Evolutionary conservation across 2,113 vertebrate genomes (phyloP).

Genomic region (Bufo bufo): DNA sequence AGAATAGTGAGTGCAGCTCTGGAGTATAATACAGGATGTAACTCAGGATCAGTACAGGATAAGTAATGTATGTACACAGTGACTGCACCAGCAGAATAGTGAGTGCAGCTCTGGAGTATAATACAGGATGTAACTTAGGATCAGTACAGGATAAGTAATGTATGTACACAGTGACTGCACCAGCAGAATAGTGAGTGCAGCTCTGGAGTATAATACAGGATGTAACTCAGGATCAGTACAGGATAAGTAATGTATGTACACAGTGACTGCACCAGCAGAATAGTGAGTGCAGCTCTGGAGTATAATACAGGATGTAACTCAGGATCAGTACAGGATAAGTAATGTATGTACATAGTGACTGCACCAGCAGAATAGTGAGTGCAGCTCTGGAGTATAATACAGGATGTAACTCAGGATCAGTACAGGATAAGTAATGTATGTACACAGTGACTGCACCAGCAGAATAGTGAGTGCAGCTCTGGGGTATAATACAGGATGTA

Average conservation of each 20-base stretch:
- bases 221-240: not conserved
- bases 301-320: not conserved
- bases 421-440: not conserved
- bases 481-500: no score
- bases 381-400: not conserved
- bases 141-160: not conserved
- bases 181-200: slow-evolving; percentile 5
- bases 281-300: slow-evolving; percentile 1
- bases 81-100: not conserved
- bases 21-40: not conserved
- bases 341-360: not conserved
- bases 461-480: no score
- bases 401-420: not conserved
- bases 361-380: slow-evolving; percentile 1
- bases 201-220: slow-evolving; percentile 9
- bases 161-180: slow-evolving; percentile 3
- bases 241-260: not conserved
- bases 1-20: slow-evolving; percentile 24
- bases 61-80: slow-evolving; percentile 13
- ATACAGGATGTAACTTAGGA: not conserved
- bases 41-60: not conserved
- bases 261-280: not conserved
- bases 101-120: not conserved
- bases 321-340: not conserved
- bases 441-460: not conserved